Evolutionary conservation across 1,140 invertebrate genomes (phyloP).

Genomic region (Bombus balteatus): DNA sequence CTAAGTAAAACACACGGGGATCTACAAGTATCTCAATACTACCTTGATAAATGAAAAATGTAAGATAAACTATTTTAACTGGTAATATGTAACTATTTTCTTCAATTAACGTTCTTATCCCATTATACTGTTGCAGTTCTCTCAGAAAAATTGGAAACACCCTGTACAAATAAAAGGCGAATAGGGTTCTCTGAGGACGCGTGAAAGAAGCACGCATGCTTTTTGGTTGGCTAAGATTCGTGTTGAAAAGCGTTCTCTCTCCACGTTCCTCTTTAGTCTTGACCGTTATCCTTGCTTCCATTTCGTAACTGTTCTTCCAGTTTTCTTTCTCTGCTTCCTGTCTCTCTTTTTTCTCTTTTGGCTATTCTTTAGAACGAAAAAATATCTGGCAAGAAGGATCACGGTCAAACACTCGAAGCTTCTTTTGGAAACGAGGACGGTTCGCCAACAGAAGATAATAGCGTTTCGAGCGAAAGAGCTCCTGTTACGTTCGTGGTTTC

Average conservation of each 20-base stretch:
- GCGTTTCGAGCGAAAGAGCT: background rate
- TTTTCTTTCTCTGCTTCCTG: background rate
- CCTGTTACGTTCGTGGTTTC: background rate
- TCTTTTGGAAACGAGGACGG: slow-evolving; percentile 1
- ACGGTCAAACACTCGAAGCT: slow-evolving; percentile 17
- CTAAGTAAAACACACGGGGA: background rate
- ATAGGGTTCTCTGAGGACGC: background rate
- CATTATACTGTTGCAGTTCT: background rate
- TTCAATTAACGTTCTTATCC: too few species aligned
- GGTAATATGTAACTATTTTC: background rate
- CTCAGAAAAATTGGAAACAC: background rate
- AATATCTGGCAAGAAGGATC: background rate
- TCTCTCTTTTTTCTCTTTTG: background rate
- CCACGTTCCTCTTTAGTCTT: background rate
- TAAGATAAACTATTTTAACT: background rate
- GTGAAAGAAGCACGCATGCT: slow-evolving; percentile 38
- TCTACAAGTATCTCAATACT: background rate
- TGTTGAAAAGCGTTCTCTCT: background rate
- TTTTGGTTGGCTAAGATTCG: background rate
- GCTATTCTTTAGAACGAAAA: background rate
- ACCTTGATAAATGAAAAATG: background rate
- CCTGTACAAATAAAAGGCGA: background rate
- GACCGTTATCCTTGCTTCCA: background rate
- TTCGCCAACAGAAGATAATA: slow-evolving; percentile 11
- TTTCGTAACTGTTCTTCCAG: background rate